Evolutionary conservation across 2,113 vertebrate genomes (phyloP), one percentile per base, ranked within the genome.

Genomic region (Cyprinodon variegatus): DNA sequence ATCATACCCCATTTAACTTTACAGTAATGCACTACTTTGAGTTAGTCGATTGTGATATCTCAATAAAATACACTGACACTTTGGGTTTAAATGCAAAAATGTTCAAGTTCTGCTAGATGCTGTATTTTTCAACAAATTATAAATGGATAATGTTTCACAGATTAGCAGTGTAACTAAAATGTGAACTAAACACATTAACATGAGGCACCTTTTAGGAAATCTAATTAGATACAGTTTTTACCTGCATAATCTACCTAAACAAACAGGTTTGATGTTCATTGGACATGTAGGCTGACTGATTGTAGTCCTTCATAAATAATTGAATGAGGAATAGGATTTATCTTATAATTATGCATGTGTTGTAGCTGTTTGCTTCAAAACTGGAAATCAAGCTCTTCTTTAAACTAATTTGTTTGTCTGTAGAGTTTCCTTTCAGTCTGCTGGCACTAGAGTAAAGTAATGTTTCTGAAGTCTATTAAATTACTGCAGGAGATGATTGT

Each of bases 401-500:
- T 14, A 40, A 66, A 65, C 72, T 60, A 48, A 70, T 79, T 62
- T 39, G 64, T 68, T 75, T 13, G 53, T 76, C 75, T 70, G 64
- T 65, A 59, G 41, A 71, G 29, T 65, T 80, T 53, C 66, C 82
- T 73, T 78, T 59, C 63, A 71, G 65, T 80, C 61, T 68, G 43
- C 69, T 74, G 81, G 76, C 76, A 73, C 64, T 20, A 3, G 0
- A 15, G 46, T 68, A 41, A 82, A 85, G 65, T 64, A 39, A 81
- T 86, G 85, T 86, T 81, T 83, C 60, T 50, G 61, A 71, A 10
- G 67, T 76, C 67, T 86, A 83, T 91, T 90, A 83, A 81, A 84
- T 93, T 88, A 90, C 83, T 66, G 36, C 71, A 78, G 77, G 82
- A 83, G 78, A 80, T 81, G 74, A 88, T 87, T 59, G 46, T 50